These are phyloP conservation scores for Daktulosphaira vitifoliae DNA, from an alignment of 1,140 invertebrate genomes.

Conservation along the genomic window DNA sequence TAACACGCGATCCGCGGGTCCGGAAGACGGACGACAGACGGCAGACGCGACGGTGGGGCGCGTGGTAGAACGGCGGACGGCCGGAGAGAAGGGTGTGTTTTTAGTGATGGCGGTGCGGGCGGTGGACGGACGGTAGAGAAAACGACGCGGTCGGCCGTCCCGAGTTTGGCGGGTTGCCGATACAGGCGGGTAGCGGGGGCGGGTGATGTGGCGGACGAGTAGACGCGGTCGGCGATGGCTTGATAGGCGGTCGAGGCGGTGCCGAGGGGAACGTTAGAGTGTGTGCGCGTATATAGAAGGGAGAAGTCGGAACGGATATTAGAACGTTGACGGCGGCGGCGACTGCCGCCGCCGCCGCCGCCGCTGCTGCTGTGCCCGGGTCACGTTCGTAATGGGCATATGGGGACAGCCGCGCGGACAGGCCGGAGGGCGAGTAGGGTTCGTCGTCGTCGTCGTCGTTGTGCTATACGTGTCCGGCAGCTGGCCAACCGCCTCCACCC, in stretches of 20 bases:
- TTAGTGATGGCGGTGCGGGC: no score
- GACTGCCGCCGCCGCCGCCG: slow-evolving; percentile 1
- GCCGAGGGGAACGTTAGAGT: background rate
- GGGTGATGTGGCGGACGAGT: no score
- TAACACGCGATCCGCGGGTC: slow-evolving; percentile 31
- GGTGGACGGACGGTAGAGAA: no score
- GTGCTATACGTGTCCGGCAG: slow-evolving; percentile 29
- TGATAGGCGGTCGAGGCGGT: background rate
- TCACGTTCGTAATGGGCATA: slow-evolving; percentile 30
- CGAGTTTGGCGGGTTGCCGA: no score
- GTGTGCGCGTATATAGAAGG: background rate
- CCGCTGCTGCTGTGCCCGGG: slow-evolving; percentile 11
- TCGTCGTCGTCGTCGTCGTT: slow-evolving; percentile 8
- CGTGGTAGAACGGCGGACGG: background rate
- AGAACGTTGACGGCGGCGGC: slow-evolving; percentile 9
- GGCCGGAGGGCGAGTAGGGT: slow-evolving; percentile 17
- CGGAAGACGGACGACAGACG: slow-evolving; percentile 31
- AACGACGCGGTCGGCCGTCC: no score
- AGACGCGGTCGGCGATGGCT: background rate
- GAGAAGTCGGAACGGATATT: slow-evolving; percentile 26
- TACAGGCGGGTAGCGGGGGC: no score
- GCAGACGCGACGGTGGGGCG: slow-evolving; percentile 14
- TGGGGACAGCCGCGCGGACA: background rate
- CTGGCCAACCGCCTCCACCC: slow-evolving; percentile 14
- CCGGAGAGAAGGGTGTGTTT: background rate